A percentile compares a stretch with the other conserved stretches of the same genome.
Conservation (phyloP, 2,113 vertebrate genomes). For the Sakesphorus luctuosus region DNA sequence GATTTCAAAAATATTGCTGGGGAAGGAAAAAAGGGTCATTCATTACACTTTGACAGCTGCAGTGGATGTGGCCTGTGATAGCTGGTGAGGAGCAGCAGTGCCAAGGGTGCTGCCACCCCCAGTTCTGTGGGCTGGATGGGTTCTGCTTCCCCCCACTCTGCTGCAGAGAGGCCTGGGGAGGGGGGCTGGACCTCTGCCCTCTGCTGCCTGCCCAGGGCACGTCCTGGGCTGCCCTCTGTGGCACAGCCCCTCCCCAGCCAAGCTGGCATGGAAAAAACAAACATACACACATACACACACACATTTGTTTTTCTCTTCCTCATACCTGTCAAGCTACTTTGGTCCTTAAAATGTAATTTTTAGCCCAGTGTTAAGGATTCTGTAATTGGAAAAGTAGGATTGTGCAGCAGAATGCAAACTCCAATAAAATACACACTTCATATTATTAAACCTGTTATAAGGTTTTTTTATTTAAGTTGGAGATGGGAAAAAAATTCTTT, state of each 20-base stretch:
- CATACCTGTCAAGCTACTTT: neutral
- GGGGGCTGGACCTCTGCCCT: neutral
- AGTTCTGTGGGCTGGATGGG: neutral
- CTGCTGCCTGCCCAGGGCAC: neutral
- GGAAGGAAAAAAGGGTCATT: neutral
- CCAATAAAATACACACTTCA: neutral
- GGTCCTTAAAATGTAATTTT: neutral
- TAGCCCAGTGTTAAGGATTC: neutral
- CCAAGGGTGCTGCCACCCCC: accelerated
- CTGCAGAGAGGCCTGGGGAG: accelerated
- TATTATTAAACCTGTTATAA: neutral
- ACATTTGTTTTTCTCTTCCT: neutral
- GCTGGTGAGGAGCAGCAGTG: neutral
- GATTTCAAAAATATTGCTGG: neutral
- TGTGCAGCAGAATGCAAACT: neutral
- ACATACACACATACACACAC: neutral
- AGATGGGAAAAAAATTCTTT: too few relatives aligned
- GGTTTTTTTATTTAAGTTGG: too few relatives aligned
- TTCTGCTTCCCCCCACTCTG: neutral
- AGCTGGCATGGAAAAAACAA: neutral
- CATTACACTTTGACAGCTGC: neutral
- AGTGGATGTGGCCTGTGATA: neutral
- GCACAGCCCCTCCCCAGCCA: neutral
- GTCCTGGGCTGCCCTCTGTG: neutral
- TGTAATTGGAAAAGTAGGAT: neutral